Evolutionary conservation across 2,888 invertebrate genomes (phyloP).

Genomic region (Geotrupes spiniger): DNA sequence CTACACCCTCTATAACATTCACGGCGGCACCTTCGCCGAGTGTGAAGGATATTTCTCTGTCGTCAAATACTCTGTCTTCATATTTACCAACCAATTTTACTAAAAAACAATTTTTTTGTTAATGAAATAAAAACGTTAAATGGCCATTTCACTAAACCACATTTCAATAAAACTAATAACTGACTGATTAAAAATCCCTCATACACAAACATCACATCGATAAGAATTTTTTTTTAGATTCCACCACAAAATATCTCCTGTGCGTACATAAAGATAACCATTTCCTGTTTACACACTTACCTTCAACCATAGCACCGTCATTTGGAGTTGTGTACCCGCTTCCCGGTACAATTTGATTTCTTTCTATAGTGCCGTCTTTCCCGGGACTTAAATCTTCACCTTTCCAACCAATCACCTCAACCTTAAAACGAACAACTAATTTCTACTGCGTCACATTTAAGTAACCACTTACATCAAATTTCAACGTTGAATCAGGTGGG

Average conservation of each 20-base stretch:
- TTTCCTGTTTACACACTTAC: no score
- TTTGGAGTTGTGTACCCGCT: conserved; percentile 71
- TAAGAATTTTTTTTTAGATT: no score
- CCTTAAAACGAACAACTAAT: conserved; percentile 51
- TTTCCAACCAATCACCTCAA: conserved; percentile 85
- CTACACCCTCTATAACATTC: conserved; percentile 77
- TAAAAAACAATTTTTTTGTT: conserved; percentile 53
- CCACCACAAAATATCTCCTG: no score
- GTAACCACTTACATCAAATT: conserved; percentile 72
- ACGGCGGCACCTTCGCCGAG: conserved; percentile 82
- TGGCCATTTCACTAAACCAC: no score
- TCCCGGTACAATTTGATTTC: conserved; percentile 69
- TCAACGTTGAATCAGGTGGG: conserved; percentile 81
- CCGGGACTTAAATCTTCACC: conserved; percentile 85
- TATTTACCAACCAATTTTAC: conserved; percentile 71
- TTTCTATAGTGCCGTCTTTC: conserved; percentile 79
- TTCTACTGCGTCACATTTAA: background rate
- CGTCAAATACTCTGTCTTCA: conserved; percentile 70
- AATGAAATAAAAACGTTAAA: no score
- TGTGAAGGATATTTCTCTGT: conserved; percentile 75
- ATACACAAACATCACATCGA: no score
- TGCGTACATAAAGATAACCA: no score
- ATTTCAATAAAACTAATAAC: no score
- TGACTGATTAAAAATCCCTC: background rate
- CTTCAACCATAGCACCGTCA: conserved; percentile 78